Evolutionary conservation across 1,140 invertebrate genomes (phyloP).

Genomic region (Bombus balteatus): DNA sequence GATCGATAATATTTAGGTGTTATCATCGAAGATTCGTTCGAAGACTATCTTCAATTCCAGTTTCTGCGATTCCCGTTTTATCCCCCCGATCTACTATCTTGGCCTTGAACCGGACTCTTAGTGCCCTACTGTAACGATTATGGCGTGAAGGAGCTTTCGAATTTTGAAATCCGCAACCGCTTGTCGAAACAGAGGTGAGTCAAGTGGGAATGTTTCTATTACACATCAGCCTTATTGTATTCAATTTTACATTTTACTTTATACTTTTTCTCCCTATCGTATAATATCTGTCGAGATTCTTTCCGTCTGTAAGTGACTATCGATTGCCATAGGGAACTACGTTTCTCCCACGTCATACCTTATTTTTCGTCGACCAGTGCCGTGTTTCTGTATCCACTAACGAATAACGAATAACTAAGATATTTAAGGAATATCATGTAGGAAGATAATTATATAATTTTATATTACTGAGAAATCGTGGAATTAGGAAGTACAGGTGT

Average conservation of each 20-base stretch:
- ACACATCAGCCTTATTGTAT: neutral
- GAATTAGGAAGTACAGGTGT: neutral
- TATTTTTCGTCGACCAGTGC: neutral
- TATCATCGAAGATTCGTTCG: neutral
- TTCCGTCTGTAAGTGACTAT: conserved; percentile 34
- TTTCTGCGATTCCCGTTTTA: neutral
- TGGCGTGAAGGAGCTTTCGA: conserved; percentile 54
- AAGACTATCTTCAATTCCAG: neutral
- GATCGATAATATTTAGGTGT: neutral
- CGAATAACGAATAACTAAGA: neutral
- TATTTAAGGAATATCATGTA: neutral
- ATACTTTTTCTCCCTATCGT: no score
- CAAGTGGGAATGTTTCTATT: conserved; percentile 14
- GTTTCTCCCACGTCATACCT: conserved; percentile 38
- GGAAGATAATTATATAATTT: neutral
- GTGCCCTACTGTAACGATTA: conserved; percentile 55
- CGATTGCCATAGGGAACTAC: conserved; percentile 40
- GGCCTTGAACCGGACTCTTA: conserved; percentile 73
- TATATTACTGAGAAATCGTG: neutral
- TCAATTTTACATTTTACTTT: neutral
- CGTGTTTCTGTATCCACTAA: conserved; percentile 1
- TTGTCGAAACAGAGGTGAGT: conserved; percentile 43
- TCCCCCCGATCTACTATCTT: conserved; percentile 27
- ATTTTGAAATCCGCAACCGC: conserved; percentile 51
- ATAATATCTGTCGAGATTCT: neutral